phyloP scores from a whole-genome alignment of 2,113 vertebrate species.

The Meleagris gallopavo region DNA sequence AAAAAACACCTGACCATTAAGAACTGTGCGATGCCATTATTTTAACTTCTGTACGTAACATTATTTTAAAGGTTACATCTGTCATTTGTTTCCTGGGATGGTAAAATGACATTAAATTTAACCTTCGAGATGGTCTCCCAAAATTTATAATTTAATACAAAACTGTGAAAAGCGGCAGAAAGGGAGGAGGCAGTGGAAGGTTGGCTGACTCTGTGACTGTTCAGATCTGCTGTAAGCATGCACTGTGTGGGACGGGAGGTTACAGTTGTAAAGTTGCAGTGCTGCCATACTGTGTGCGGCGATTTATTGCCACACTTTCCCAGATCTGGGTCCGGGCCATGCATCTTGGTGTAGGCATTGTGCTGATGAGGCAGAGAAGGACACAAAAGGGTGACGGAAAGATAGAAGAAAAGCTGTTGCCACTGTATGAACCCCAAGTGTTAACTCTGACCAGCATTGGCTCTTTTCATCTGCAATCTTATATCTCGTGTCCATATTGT shows the following conservation, averaged over 20 bases:
- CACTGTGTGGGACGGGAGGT: fast-evolving
- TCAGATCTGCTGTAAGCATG: not conserved
- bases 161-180: not conserved
- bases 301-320: not conserved
- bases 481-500: not conserved
- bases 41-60: not conserved
- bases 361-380: not conserved
- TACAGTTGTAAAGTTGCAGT: fast-evolving
- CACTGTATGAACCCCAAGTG: not conserved
- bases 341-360: fast-evolving
- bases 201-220: not conserved
- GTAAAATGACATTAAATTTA: not conserved
- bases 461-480: slow-evolving; percentile 11
- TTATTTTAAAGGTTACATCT: slow-evolving; percentile 17
- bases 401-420: not conserved
- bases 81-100: not conserved
- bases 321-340: not conserved
- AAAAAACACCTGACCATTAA: not conserved
- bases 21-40: not conserved
- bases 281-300: not conserved
- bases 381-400: not conserved
- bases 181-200: not conserved
- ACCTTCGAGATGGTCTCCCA: not conserved
- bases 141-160: not conserved
- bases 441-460: not conserved